phyloP scores from a whole-genome alignment of 2,888 invertebrate species.

The Poecilus cupreus region DNA sequence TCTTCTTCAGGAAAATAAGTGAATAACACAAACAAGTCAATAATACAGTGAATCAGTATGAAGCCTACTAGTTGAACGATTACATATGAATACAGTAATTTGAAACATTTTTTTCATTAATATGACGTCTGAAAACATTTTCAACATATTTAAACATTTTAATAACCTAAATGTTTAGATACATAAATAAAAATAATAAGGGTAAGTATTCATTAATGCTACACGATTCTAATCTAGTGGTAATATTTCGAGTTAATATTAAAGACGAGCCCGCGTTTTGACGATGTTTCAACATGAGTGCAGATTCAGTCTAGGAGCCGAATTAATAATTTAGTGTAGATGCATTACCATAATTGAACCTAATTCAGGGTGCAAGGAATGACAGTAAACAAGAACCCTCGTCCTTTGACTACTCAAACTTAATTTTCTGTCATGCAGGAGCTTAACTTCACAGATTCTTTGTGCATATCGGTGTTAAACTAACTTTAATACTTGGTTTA shows the following conservation, averaged over 20 bases:
- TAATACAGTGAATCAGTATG: too few species aligned
- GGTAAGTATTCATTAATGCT: not conserved
- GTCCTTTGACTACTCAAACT: not conserved
- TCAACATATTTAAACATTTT: too few species aligned
- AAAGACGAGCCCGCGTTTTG: not conserved
- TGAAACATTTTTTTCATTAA: too few species aligned
- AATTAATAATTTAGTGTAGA: not conserved
- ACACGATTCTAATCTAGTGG: too few species aligned
- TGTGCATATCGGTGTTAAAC: not conserved
- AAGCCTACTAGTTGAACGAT: too few species aligned
- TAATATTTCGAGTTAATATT: not conserved
- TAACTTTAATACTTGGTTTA: not conserved
- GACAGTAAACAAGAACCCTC: not conserved
- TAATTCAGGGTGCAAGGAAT: not conserved
- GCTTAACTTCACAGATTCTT: not conserved
- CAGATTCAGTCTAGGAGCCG: not conserved
- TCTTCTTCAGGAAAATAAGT: too few species aligned
- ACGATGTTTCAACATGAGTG: not conserved
- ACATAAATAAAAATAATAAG: too few species aligned
- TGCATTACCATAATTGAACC: conserved; percentile 7
- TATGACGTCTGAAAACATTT: too few species aligned
- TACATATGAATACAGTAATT: too few species aligned
- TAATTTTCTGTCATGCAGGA: not conserved
- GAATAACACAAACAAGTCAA: too few species aligned
- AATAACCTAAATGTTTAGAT: too few species aligned